Evolutionary conservation across 2,113 vertebrate genomes (phyloP).

Genomic region (Burhinus bistriatus): DNA sequence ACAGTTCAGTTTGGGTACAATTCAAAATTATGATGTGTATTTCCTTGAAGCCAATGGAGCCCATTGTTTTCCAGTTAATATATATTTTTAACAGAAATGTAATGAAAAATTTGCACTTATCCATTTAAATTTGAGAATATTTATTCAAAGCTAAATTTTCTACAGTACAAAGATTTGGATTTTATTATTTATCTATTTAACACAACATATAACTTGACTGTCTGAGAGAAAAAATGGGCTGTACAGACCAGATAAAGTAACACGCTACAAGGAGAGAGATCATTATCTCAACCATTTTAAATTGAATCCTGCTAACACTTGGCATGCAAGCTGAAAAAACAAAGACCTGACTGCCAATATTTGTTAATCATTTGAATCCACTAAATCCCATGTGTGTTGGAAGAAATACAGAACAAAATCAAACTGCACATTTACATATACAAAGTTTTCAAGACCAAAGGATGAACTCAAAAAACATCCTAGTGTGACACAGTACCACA

Average conservation of each 20-base stretch:
- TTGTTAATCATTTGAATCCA: background rate
- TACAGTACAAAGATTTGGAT: background rate
- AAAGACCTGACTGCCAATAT: constrained; percentile 5
- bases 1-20: background rate
- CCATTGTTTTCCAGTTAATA: background rate
- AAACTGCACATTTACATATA: background rate
- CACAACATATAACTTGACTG: background rate
- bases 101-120: background rate
- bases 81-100: background rate
- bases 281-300: constrained; percentile 18
- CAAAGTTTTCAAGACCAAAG: background rate
- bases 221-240: background rate
- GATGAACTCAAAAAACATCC: background rate
- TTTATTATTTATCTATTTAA: background rate
- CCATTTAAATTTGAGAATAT: background rate
- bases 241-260: background rate
- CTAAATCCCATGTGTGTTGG: background rate
- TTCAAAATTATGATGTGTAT: background rate
- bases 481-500: background rate
- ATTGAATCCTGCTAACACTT: background rate
- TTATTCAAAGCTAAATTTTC: background rate
- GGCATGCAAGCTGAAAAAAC: background rate
- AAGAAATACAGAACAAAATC: background rate
- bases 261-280: background rate
- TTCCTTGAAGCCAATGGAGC: background rate